Base-by-base conservation (phyloP, 2,113 vertebrate species). In the Labeo rohita region DNA sequence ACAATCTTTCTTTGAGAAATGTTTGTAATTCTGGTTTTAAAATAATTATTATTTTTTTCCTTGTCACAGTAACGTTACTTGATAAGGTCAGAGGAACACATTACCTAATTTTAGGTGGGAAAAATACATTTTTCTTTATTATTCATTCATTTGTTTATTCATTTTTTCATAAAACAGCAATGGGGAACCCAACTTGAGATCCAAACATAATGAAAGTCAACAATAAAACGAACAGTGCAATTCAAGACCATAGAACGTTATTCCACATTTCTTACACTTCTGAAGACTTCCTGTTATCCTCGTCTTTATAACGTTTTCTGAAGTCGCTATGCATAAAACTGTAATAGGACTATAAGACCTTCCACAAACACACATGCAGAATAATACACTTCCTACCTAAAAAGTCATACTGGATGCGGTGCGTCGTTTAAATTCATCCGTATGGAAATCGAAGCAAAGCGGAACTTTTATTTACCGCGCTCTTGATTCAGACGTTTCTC, bases 401-500 rank as follows among this genome's bases (percentile, higher is more conserved):
- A 88, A 90, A 84, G 86, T 52, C 16, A 28, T 43, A 79, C 10
- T 83, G 78, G 83, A 91, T 70, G 89, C 86, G 28, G 93, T 89
- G 88, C 91, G 78, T 3, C 90, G 5, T 9, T 16, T 83, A 72
- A 52, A 72, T n/a, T 1, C 11, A 34, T 90, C 93, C 95, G 93
- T 39, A 18, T 21, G 50, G 90, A 93, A 95, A 94, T 92, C 28
- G 1, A 83, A 21, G 11, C 4, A 11, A 83, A 52, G 49, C 66
- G 80, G 80, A 83, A 83, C 80, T 65, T 83, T 83, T 49, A 45
- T 49, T 68, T 50, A 28, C 23, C 8, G 8, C 3, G 4, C 21
- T 45, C 18, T 23, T 45, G 34, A 13, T 21, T 9, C 0, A 43
- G 61, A 28, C 1, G 5, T 8, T 21, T 18, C 3, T n/a, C n/a